These are phyloP conservation scores for Ectemnius lituratus DNA, from an alignment of 2,888 invertebrate species.

Conservation along the genomic window DNA sequence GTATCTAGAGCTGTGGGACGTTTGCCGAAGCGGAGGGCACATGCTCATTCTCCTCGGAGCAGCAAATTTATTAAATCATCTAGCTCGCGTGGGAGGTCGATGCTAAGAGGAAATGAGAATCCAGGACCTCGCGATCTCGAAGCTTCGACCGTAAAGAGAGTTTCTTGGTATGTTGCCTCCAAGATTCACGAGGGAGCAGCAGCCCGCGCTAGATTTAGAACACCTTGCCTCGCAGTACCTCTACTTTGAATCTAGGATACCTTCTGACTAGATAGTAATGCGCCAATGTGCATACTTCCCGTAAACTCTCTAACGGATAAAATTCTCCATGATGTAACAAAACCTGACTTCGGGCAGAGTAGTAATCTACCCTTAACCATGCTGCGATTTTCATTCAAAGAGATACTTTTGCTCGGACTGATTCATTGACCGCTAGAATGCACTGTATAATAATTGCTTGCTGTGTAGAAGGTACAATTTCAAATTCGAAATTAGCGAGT, in stretches of 20 bases:
- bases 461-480: conserved; percentile 23
- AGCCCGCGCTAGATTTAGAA: conserved; percentile 49
- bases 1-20: background rate
- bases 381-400: too few relatives aligned
- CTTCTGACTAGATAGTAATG: conserved; percentile 42
- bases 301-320: background rate
- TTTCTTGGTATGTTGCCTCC: conserved; percentile 56
- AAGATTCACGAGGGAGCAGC: conserved; percentile 49
- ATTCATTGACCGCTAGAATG: too few relatives aligned
- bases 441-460: too few relatives aligned
- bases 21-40: conserved; percentile 14
- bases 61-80: conserved; percentile 52
- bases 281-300: conserved; percentile 44
- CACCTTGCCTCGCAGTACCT: conserved; percentile 41
- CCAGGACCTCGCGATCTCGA: conserved; percentile 48
- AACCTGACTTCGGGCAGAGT: conserved; percentile 6
- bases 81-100: conserved; percentile 40
- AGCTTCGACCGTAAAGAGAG: conserved; percentile 54
- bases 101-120: conserved; percentile 53
- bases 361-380: too few relatives aligned
- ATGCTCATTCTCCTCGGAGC: background rate
- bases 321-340: conserved; percentile 30
- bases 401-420: too few relatives aligned
- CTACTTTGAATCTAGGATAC: conserved; percentile 41
- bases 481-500: conserved; percentile 40